Evolutionary conservation across 2,113 vertebrate species (phyloP).

Genomic region (Lamprotornis superbus): DNA sequence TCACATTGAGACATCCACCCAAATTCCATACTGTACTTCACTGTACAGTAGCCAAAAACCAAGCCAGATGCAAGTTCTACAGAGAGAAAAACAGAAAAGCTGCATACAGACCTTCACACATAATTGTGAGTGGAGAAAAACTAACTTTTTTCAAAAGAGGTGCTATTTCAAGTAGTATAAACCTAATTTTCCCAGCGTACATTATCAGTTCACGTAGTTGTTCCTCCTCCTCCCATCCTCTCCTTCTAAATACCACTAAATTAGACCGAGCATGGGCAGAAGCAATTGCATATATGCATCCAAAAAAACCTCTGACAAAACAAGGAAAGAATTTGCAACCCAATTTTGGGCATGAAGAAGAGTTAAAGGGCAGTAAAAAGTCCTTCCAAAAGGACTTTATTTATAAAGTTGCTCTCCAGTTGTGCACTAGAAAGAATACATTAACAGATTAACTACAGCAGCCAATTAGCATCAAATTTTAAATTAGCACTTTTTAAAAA

Average conservation of each 20-base stretch:
- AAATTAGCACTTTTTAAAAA: neutral
- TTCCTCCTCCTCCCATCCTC: neutral
- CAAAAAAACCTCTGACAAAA: neutral
- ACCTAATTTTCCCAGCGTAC: neutral
- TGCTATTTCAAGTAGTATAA: neutral
- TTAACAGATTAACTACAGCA: neutral
- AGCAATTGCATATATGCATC: neutral
- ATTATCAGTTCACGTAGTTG: rapidly evolving
- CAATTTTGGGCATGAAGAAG: neutral
- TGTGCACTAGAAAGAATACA: neutral
- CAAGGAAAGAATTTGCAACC: neutral
- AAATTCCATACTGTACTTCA: neutral
- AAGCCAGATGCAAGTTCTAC: neutral
- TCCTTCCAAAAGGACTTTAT: neutral
- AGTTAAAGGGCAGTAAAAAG: neutral
- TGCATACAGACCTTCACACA: neutral
- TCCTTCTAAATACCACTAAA: neutral
- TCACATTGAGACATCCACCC: neutral
- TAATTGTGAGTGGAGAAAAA: rapidly evolving
- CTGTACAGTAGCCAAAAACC: neutral
- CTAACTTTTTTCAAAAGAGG: neutral
- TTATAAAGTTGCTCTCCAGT: neutral
- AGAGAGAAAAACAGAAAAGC: neutral
- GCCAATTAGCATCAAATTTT: neutral
- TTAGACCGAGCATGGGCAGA: neutral